These are phyloP conservation scores for Metallyticus violacea DNA, from an alignment of 2,888 invertebrate species.

Conservation along the genomic window DNA sequence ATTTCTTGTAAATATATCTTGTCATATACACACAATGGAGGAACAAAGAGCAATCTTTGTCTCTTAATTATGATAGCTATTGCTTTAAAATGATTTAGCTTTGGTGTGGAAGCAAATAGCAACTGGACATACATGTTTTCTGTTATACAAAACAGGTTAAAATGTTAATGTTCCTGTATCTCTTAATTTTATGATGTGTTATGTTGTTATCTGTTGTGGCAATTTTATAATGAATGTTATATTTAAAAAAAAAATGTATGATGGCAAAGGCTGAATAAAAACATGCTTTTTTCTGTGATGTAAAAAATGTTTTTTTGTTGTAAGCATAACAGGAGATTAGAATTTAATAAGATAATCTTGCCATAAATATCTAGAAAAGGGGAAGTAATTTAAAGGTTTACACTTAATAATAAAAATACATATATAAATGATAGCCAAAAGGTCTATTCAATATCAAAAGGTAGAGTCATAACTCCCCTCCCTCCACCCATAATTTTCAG, in stretches of 20 bases:
- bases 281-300: background rate
- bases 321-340: background rate
- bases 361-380: no score
- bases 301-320: background rate
- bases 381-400: no score
- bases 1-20: background rate
- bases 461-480: no score
- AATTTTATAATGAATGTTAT: background rate
- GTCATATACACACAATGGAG: background rate
- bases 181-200: background rate
- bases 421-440: no score
- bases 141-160: background rate
- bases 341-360: background rate
- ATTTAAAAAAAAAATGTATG: background rate
- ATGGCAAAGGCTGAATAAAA: background rate
- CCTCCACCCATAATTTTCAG: no score
- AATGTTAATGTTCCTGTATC: background rate
- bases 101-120: background rate
- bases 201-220: background rate
- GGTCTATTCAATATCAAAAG: no score
- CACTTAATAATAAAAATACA: no score
- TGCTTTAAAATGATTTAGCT: background rate
- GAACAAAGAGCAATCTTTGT: background rate
- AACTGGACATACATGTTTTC: background rate
- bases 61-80: background rate